Conservation (phyloP, 2,888 invertebrate genomes). For the Chirona hameri region DNA sequence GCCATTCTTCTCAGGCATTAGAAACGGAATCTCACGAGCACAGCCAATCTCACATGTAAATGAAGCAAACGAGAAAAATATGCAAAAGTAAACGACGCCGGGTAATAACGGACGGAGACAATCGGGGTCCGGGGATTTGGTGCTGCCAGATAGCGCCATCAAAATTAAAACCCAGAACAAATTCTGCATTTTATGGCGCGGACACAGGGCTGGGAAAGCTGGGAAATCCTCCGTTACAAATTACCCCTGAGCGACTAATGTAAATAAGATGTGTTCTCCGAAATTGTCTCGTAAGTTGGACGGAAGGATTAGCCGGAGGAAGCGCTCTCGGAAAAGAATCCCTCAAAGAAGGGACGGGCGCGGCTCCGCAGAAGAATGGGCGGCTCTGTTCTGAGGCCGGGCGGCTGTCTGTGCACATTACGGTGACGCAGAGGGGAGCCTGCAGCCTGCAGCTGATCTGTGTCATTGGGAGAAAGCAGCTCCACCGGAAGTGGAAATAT, state of each 20-base stretch:
- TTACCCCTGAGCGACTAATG: conserved; percentile 13
- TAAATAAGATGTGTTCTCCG: conserved; percentile 22
- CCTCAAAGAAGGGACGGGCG: background rate
- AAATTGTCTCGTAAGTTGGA: conserved; percentile 26
- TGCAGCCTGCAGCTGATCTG: too few relatives aligned
- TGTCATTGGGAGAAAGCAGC: too few relatives aligned
- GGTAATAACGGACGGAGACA: background rate
- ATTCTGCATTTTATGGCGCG: conserved; percentile 26
- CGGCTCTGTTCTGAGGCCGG: too few relatives aligned
- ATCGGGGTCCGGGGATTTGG: background rate
- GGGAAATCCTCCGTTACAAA: conserved; percentile 3
- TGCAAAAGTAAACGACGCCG: conserved; percentile 7
- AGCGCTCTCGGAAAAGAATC: background rate
- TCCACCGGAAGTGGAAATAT: too few relatives aligned
- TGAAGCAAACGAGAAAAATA: conserved; percentile 27
- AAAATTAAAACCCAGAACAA: conserved; percentile 29
- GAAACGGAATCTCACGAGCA: background rate
- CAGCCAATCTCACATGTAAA: conserved; percentile 24
- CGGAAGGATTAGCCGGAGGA: background rate
- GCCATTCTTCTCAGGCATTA: conserved; percentile 2
- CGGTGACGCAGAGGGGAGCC: too few relatives aligned
- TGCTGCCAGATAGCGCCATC: conserved; percentile 22
- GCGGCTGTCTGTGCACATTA: too few relatives aligned
- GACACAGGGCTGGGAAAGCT: background rate
- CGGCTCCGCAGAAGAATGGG: background rate